A percentile compares a stretch with the other conserved stretches of the same genome.
These are phyloP conservation scores for Microcebus ravelobensis DNA, from an alignment of 2,113 vertebrate species.

Conservation along the genomic window DNA sequence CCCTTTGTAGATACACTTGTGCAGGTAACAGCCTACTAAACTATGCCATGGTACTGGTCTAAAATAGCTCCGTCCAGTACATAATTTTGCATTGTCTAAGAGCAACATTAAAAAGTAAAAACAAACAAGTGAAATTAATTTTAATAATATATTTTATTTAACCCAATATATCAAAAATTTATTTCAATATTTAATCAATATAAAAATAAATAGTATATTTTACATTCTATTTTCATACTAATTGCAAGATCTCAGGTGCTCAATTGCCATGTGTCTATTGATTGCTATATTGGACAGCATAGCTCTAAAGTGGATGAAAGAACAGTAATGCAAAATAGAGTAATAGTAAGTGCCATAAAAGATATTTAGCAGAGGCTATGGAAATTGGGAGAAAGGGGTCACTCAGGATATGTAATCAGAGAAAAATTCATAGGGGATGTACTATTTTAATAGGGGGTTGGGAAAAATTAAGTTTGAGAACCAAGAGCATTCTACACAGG, in stretches of 20 bases:
- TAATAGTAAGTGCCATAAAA: neutral
- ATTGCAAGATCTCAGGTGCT: neutral
- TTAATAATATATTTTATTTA: neutral
- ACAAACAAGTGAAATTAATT: neutral
- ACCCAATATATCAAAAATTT: neutral
- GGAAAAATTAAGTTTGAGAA: neutral
- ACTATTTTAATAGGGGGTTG: neutral
- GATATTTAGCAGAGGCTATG: neutral
- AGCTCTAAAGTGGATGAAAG: neutral
- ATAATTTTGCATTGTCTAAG: neutral
- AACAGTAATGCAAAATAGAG: neutral
- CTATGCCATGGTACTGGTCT: neutral
- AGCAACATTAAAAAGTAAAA: constrained; percentile 10
- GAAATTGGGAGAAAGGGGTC: neutral
- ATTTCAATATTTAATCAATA: neutral
- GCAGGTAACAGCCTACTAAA: neutral
- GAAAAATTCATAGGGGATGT: neutral
- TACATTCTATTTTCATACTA: neutral
- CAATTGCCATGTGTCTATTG: neutral
- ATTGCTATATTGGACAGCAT: neutral
- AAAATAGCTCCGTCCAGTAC: neutral
- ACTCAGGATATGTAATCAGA: neutral
- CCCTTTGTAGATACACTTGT: neutral
- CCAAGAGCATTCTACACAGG: neutral
- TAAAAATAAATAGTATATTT: neutral